Evolutionary conservation across 2,888 invertebrate species (phyloP).

Genomic region (Glaucopsyche alexis): DNA sequence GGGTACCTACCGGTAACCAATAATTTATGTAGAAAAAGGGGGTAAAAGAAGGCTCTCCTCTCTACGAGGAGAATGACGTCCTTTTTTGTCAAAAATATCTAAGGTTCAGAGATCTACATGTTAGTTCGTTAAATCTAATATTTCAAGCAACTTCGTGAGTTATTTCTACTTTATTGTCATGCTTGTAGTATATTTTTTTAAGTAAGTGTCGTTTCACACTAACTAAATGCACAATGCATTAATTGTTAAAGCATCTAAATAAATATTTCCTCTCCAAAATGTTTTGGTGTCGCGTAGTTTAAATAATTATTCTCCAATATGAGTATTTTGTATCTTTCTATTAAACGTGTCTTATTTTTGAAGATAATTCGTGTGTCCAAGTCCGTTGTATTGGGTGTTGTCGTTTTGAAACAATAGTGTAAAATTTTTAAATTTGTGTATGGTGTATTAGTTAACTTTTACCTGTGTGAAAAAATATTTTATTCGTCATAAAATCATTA

Average conservation of each 20-base stretch:
- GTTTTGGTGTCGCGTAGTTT: background rate
- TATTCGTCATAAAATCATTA: conserved; percentile 14
- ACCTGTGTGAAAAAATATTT: background rate
- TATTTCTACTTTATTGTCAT: conserved; percentile 52
- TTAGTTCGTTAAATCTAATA: conserved; percentile 52
- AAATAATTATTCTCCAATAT: too few relatives aligned
- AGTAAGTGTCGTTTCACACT: background rate
- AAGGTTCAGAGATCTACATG: conserved; percentile 38
- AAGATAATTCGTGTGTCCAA: too few relatives aligned
- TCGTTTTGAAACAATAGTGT: background rate
- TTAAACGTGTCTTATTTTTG: too few relatives aligned
- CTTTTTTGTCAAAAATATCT: background rate
- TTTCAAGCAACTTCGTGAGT: conserved; percentile 75
- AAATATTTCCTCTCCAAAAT: background rate
- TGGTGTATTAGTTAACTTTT: background rate
- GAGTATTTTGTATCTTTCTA: too few relatives aligned
- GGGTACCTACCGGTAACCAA: background rate
- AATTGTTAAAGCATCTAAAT: background rate
- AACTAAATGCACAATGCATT: background rate
- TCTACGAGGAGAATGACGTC: too few relatives aligned
- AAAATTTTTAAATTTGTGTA: background rate
- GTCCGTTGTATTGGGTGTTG: too few relatives aligned
- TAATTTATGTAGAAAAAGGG: conserved; percentile 36
- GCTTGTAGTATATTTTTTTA: conserved; percentile 41
- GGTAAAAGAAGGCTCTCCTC: background rate